These are phyloP conservation scores for Protobothrops flavoviridis DNA, from an alignment of 2,113 vertebrate genomes.

Conservation along the genomic window DNA sequence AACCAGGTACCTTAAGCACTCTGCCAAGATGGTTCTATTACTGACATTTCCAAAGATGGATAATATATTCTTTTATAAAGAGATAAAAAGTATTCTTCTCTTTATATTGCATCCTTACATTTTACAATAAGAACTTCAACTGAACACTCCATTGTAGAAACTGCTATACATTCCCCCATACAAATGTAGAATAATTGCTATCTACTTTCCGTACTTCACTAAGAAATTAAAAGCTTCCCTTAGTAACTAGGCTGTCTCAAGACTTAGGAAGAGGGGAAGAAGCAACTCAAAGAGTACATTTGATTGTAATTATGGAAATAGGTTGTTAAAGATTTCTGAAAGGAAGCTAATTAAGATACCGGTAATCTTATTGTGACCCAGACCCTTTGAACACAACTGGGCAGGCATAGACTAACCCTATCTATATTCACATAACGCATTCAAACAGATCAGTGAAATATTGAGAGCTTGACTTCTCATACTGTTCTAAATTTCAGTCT, in stretches of 20 bases:
- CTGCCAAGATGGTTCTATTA: neutral
- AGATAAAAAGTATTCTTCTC: neutral
- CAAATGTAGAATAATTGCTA: neutral
- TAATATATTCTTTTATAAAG: neutral
- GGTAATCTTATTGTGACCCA: neutral
- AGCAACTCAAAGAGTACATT: constrained; percentile 31
- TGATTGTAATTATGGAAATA: constrained; percentile 42
- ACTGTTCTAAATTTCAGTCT: neutral
- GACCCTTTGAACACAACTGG: neutral
- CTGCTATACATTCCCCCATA: neutral
- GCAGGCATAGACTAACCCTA: no score
- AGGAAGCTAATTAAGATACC: neutral
- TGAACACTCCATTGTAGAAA: neutral
- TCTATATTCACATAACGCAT: no score
- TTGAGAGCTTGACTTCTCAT: neutral
- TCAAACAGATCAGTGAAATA: neutral
- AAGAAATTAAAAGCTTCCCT: neutral
- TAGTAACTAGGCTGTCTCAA: neutral
- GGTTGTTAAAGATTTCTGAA: neutral
- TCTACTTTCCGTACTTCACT: neutral
- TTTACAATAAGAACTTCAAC: neutral
- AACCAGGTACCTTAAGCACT: neutral
- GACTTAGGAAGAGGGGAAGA: neutral
- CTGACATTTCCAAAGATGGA: neutral
- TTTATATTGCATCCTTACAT: neutral